Evolutionary conservation across 2,113 vertebrate genomes (phyloP).

Genomic region (Drymodes brunneopygia): DNA sequence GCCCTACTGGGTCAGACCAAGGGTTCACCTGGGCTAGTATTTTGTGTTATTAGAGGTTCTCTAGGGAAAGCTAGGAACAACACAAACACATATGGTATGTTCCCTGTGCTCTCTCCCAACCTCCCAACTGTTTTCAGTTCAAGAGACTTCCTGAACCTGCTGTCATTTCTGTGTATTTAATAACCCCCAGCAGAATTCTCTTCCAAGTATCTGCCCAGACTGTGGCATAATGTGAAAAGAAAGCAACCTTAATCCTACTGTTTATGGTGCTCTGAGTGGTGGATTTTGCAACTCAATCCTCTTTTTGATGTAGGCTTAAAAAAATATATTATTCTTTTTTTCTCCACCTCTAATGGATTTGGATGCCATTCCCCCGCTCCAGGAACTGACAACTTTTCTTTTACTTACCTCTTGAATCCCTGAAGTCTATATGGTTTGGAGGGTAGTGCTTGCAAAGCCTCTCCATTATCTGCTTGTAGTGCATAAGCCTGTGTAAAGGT

Average conservation of each 20-base stretch:
- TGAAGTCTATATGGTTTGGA: constrained; percentile 86
- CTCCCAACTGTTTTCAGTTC: not conserved
- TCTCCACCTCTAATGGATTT: not conserved
- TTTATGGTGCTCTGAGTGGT: not conserved
- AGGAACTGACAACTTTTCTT: not conserved
- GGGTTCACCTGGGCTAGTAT: not conserved
- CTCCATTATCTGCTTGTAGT: constrained; percentile 98
- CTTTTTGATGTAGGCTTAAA: not conserved
- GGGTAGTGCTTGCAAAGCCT: constrained; percentile 93
- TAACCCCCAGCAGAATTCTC: not conserved
- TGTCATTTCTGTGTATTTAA: not conserved
- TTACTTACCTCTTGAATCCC: constrained; percentile 88
- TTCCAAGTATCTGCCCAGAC: not conserved
- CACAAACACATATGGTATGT: not conserved
- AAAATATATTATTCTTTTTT: not conserved
- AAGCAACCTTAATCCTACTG: not conserved
- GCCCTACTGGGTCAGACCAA: not conserved
- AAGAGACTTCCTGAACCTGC: not conserved
- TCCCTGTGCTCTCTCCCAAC: not conserved
- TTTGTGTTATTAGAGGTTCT: not conserved
- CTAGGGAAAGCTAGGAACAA: not conserved
- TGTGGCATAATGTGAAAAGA: not conserved
- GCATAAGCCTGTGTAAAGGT: constrained; percentile 92
- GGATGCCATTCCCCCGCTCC: not conserved
- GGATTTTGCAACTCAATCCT: not conserved